Evolutionary conservation across 2,113 vertebrate species (phyloP), one percentile per base, ranked within the genome.

Genomic region (Prunella himalayana): DNA sequence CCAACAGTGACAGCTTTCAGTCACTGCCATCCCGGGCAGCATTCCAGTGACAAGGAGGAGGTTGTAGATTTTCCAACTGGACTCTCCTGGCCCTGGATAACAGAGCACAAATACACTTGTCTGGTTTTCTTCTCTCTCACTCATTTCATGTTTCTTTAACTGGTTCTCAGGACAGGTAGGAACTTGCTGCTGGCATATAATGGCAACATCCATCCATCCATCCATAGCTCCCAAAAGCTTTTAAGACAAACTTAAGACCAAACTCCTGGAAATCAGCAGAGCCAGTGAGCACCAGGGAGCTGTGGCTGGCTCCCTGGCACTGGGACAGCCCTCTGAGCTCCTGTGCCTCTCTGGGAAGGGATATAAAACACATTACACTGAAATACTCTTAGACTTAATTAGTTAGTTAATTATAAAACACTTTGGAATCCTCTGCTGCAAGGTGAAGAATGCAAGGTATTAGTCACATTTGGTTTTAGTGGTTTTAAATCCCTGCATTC

Each of bases 391-490:
- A 88, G 61, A 30, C 75, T 76, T 94, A 92, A 94, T 94, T 72
- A 92, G 80, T 83, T 75, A 73, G 54, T 81, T 93, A 93, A 93
- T 90, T 82, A 86, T 88, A 83, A 90, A 96, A 76, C 63, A 49
- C 86, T 81, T 73, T 16, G 60, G 91, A 78, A 86, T 92, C 83
- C 82, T 86, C 51, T 1, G 83, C 88, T 93, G 63, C 68, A 9
- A 91, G 88, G 72, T 79, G 70, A 86, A 82, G 69, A 92, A 56
- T 59, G 80, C 23, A 73, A 35, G 0, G 1, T 54, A 4, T 88
- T 91, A 79, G 71, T 93, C 83, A 88, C 21, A 0, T 44, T 61
- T 64, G 88, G 88, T n/a, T 81, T 86, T 77, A 65, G 91, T 84
- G 92, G 82, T 69, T 94, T 86, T 45, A 41, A 69, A 22, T 19